Base-by-base conservation (phyloP, 2,113 vertebrate species). In the Montifringilla adamsi region DNA sequence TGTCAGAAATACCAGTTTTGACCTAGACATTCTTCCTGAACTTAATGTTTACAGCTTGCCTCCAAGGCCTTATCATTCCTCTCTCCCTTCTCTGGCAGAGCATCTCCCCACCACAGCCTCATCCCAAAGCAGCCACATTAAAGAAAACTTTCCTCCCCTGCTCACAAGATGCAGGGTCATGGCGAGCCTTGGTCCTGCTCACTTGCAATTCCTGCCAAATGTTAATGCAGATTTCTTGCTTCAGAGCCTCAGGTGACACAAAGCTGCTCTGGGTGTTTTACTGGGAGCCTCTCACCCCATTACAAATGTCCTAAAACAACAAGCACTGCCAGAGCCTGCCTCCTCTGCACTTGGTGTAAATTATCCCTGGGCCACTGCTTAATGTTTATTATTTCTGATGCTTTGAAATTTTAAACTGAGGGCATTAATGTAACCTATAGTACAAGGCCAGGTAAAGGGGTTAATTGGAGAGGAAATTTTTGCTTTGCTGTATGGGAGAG, bases 91-190 rank as follows among this genome's bases (percentile, higher is more conserved):
- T 47, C 62, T 9, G 4, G 50, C 44, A 79, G 52, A 59, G 31
- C 67, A 74, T 55, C 9, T 31, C 16, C 30, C 15, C 11, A 11
- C 31, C 39, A 13, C 3, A 9, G 33, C 43, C 20, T 58, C 44
- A 46, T 69, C 43, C 66, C 59, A 81, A 49, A 15, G 58, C 50
- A 74, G 43, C 6, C 27, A 37, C 52, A 82, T 30, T 27, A 50
- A 67, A 35, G 73, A 14, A 49, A 78, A 68, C 28, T 66, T 82
- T 53, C 27, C 30, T 82, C 35, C 41, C 11, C 5, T 9, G 30
- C 60, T 63, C 17, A 20, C 35, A 63, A 62, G 33, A 39, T 0
- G 0, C 5, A 2, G 37, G 47, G 52, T 60, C 3, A 1, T 6
- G 35, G n/a, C 58, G n/a, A 67, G 10, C 28, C 41, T n/a, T 3